Base-by-base conservation (phyloP, 2,797 vertebrate genomes). In the Syndactyla subalaris region DNA sequence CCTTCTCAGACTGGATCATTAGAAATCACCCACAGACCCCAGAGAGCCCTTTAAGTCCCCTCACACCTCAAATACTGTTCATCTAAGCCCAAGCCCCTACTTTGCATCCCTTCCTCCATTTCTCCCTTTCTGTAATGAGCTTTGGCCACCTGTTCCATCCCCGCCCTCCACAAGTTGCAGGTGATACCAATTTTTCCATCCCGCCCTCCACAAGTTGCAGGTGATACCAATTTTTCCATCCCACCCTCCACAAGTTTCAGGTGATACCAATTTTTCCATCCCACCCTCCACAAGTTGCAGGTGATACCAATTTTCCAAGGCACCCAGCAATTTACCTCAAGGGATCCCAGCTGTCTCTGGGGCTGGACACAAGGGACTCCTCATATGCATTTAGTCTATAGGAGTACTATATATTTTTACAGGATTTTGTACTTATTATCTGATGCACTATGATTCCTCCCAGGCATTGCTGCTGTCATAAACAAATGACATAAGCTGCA, bases 21-120 rank as follows among this genome's bases (percentile, higher is more conserved):
- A 1, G 4, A 63, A 5, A 39, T 0, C 12, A 34, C 2, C 8
- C 7, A 43, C 5, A 34, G 0, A 0, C 6, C 7, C 17, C 0
- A 5, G 0, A 14, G 1, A 76, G 0, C 7, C 10, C 9, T 7
- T 5, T 0, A 0, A 0, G 0, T 5, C 6, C 30, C 1, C 4
- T 36, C 20, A 15, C 2, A 18, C 6, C 23, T 7, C 32, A 61
- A 36, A 41, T 1, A 5, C 5, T 2, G 0, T 0, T 21, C 6
- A 2, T 41, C 24, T n/a, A 59, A 80, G 41, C 4, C 14, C 18
- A 29, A 5, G 1, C 6, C 1, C 22, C 36, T 10, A 22, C 4
- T 5, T 14, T 20, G 0, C 9, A n/a, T 4, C 2, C 2, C 10
- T 38, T 6, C 6, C 3, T 23, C 16, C 12, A 18, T 2, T 6